Conservation (phyloP, 2,113 vertebrate genomes). For the Talpa occidentalis region DNA sequence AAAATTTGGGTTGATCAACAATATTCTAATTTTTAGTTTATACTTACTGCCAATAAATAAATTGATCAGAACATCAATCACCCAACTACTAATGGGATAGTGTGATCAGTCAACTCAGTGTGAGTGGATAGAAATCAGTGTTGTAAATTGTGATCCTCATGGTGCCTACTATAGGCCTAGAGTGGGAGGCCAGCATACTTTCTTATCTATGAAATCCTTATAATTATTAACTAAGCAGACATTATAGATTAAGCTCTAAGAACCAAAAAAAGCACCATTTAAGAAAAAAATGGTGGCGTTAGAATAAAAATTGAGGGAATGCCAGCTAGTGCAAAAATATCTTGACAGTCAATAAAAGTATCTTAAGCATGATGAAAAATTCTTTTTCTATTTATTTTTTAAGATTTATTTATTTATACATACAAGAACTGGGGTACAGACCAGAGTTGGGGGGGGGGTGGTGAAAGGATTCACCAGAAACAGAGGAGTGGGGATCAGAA, state of each 20-base stretch:
- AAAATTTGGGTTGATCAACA: not conserved
- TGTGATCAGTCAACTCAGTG: not conserved
- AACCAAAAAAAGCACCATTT: not conserved
- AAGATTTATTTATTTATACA: too few relatives aligned
- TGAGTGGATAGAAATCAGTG: not conserved
- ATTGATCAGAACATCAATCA: not conserved
- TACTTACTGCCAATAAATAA: not conserved
- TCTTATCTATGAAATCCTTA: not conserved
- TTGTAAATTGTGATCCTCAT: not conserved
- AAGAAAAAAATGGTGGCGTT: not conserved
- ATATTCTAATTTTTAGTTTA: not conserved
- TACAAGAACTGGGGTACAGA: too few relatives aligned
- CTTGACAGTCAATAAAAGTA: not conserved
- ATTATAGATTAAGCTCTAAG: not conserved
- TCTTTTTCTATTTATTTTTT: too few relatives aligned
- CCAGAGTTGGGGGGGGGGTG: too few relatives aligned
- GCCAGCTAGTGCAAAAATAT: not conserved
- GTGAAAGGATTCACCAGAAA: too few relatives aligned
- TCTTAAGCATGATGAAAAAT: not conserved
- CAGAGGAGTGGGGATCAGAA: too few relatives aligned
- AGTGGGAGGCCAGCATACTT: not conserved
- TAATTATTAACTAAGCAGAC: not conserved
- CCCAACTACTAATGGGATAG: not conserved
- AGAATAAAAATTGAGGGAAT: conserved; percentile 1
- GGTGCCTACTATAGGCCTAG: not conserved